Conservation (phyloP, 2,888 invertebrate species). For the Dendrolimus houi region DNA sequence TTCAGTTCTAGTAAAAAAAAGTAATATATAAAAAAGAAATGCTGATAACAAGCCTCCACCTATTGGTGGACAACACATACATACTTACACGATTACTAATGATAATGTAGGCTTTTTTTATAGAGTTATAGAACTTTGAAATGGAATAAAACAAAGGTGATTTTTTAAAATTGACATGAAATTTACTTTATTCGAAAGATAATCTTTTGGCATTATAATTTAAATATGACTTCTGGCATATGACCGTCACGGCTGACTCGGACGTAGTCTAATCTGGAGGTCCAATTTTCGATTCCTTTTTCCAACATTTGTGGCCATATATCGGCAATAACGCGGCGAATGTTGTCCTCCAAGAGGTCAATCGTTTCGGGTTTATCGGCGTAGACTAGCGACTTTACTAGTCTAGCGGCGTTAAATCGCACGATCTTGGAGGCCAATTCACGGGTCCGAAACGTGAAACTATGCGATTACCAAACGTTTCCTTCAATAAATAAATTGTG, state of each 20-base stretch:
- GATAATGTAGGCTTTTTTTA: too few relatives aligned
- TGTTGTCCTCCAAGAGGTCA: constrained; percentile 25
- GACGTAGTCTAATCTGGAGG: constrained; percentile 11
- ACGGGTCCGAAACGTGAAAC: constrained; percentile 10
- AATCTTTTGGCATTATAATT: too few relatives aligned
- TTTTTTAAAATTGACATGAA: too few relatives aligned
- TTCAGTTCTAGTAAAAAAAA: not conserved
- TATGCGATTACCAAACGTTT: constrained; percentile 6
- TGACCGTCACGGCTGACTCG: constrained; percentile 15
- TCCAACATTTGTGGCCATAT: constrained; percentile 28
- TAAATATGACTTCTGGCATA: constrained; percentile 18
- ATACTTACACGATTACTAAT: too few relatives aligned
- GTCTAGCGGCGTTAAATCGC: constrained; percentile 6
- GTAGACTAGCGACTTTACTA: constrained; percentile 13
- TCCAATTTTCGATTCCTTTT: too few relatives aligned
- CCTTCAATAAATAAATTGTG: too few relatives aligned
- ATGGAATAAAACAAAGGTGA: too few relatives aligned
- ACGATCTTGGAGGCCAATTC: constrained; percentile 8
- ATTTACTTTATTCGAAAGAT: too few relatives aligned
- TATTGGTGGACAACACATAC: too few relatives aligned
- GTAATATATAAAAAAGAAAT: too few relatives aligned
- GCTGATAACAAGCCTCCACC: too few relatives aligned
- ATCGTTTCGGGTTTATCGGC: constrained; percentile 18
- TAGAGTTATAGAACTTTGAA: too few relatives aligned
- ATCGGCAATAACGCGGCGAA: constrained; percentile 22